Conservation (phyloP, 2,888 invertebrate genomes). For the Ypsolopha scabrella region DNA sequence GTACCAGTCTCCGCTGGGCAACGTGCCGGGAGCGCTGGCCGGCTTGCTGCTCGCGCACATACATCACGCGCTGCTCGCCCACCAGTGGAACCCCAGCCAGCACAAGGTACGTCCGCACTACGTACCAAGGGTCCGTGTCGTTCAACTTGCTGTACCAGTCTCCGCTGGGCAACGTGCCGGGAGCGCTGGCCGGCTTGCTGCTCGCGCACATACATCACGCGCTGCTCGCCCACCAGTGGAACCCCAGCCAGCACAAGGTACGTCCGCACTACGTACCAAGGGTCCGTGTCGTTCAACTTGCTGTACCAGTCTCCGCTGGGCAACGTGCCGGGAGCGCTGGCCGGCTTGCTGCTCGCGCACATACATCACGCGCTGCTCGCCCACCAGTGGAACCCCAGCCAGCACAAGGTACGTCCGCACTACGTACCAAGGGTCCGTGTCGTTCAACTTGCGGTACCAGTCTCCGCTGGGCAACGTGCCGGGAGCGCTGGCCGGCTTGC, state of each 20-base stretch:
- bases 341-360: conserved; percentile 49
- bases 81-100: too few species aligned
- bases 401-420: conserved; percentile 22
- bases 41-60: conserved; percentile 49
- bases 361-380: conserved; percentile 24
- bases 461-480: conserved; percentile 55
- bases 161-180: conserved; percentile 51
- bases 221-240: background rate
- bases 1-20: conserved; percentile 59
- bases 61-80: conserved; percentile 22
- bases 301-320: conserved; percentile 59
- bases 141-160: conserved; percentile 62
- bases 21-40: conserved; percentile 48
- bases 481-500: too few species aligned
- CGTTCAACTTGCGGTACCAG: conserved; percentile 59
- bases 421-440: conserved; percentile 34
- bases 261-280: conserved; percentile 38
- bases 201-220: conserved; percentile 44
- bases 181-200: conserved; percentile 47
- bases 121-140: conserved; percentile 37
- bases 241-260: too few species aligned
- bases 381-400: too few species aligned
- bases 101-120: conserved; percentile 22
- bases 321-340: conserved; percentile 50
- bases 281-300: conserved; percentile 46